Percentiles rank a stretch among this genome's conserved stretches.
Conservation (phyloP, 2,888 invertebrate genomes). For the Eupithecia abbreviata region DNA sequence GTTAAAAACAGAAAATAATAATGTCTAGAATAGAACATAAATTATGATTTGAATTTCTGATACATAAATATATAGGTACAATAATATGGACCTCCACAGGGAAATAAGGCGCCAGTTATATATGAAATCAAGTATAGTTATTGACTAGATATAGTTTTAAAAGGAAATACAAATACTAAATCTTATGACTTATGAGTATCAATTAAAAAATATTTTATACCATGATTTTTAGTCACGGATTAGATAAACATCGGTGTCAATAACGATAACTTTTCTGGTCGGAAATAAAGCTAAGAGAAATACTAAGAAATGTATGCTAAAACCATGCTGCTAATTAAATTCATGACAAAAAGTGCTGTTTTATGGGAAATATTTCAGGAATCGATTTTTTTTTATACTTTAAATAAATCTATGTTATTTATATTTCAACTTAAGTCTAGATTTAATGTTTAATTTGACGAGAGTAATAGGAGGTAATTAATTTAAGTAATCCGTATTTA, state of each 20-base stretch:
- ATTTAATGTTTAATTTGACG: background rate
- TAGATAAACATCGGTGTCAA: background rate
- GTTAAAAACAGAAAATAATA: background rate
- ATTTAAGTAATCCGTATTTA: conserved; percentile 7
- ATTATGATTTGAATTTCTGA: background rate
- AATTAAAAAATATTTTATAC: background rate
- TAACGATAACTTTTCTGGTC: background rate
- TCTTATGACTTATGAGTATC: background rate
- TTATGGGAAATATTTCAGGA: background rate
- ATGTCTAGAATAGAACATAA: background rate
- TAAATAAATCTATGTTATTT: background rate
- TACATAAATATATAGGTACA: background rate
- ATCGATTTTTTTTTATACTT: background rate
- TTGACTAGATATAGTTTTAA: background rate
- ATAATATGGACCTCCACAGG: background rate
- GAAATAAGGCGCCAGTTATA: background rate
- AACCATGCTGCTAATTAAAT: conserved; percentile 23
- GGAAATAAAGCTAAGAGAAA: background rate
- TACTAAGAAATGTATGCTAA: background rate
- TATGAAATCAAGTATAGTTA: background rate
- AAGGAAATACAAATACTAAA: background rate
- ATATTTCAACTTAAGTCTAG: background rate
- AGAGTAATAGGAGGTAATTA: background rate
- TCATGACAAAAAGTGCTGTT: conserved; percentile 22
- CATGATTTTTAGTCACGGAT: background rate